phyloP scores from a whole-genome alignment of 2,888 invertebrate species.

The Agonopterix alstromeriana region DNA sequence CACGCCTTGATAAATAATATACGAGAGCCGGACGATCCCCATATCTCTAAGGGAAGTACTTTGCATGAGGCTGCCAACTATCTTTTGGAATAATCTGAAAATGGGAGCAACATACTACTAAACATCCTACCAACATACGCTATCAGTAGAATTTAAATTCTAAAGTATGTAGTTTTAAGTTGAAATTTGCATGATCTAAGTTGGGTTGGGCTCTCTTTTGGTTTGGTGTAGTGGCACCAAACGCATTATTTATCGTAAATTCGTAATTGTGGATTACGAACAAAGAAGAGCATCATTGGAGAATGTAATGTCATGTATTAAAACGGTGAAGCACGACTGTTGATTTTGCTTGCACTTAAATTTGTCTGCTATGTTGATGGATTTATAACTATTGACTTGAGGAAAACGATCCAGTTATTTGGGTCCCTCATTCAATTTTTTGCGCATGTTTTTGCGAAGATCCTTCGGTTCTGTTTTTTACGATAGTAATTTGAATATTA shows the following conservation, averaged over 20 bases:
- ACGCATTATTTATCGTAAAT: conserved; percentile 65
- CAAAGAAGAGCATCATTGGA: conserved; percentile 40
- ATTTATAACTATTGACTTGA: neutral
- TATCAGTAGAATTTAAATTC: fast-evolving
- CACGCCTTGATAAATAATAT: conserved; percentile 59
- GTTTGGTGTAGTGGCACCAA: conserved; percentile 25
- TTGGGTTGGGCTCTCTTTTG: conserved; percentile 12
- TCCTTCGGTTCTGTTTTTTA: neutral
- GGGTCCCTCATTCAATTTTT: neutral
- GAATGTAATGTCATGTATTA: conserved; percentile 50
- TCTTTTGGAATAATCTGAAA: conserved; percentile 69
- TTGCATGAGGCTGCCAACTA: conserved; percentile 67
- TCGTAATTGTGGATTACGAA: conserved; percentile 56
- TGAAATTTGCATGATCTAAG: conserved; percentile 4
- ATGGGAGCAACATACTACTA: conserved; percentile 40
- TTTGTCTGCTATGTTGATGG: conserved; percentile 1
- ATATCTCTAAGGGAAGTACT: conserved; percentile 73
- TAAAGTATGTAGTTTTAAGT: neutral
- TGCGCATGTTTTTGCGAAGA: neutral
- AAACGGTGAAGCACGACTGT: conserved; percentile 18
- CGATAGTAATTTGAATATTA: neutral
- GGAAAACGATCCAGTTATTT: neutral
- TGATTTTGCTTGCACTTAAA: conserved; percentile 5
- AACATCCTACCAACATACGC: conserved; percentile 16
- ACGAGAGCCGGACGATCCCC: conserved; percentile 55